phyloP scores from a whole-genome alignment of 2,888 invertebrate genomes.

The Entomobrya proxima region DNA sequence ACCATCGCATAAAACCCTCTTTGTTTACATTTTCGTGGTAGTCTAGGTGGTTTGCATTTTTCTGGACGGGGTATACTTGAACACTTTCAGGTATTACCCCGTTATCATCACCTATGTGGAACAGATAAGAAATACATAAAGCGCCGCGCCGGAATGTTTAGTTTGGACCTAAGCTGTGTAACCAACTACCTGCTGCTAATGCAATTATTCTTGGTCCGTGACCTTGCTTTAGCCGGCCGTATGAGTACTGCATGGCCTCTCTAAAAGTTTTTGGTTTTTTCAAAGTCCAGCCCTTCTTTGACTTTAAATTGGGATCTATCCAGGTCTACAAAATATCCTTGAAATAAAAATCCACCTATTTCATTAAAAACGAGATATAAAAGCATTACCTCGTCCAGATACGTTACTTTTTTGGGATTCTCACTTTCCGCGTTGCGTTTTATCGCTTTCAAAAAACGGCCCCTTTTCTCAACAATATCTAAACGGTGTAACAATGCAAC shows the following conservation, averaged over 20 bases:
- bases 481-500: background rate
- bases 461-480: background rate
- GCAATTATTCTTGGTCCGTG: conserved; percentile 5
- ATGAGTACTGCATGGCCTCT: background rate
- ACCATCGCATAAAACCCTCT: background rate
- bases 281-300: conserved; percentile 1
- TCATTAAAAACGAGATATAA: background rate
- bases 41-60: background rate
- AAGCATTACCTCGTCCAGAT: background rate
- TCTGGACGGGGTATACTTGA: background rate
- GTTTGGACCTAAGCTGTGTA: background rate
- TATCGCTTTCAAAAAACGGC: background rate
- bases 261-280: background rate
- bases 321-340: background rate
- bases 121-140: background rate
- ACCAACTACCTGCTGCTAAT: background rate
- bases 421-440: background rate
- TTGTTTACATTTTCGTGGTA: conserved; percentile 6
- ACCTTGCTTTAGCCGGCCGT: background rate
- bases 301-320: background rate
- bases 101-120: background rate
- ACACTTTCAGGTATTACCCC: background rate
- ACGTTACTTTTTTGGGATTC: background rate
- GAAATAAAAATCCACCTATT: background rate
- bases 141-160: background rate